Conservation (phyloP, 1,140 invertebrate genomes). For the Drosophila sechellia region DNA sequence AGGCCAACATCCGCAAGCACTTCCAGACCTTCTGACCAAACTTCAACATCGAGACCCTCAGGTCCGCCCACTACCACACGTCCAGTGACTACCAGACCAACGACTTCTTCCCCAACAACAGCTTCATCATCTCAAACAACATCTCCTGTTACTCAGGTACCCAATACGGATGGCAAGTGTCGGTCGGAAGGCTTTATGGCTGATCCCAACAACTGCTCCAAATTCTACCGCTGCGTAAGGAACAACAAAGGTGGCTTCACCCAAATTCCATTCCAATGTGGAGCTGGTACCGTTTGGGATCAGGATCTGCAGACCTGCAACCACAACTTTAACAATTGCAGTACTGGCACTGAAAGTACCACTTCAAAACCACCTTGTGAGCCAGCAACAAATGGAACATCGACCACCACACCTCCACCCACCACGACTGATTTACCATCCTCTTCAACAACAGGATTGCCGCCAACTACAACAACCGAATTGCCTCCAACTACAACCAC, state of each 20-base stretch:
- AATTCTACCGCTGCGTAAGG: constrained; percentile 89
- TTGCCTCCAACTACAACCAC: constrained; percentile 1
- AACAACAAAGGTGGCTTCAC: constrained; percentile 86
- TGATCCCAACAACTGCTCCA: constrained; percentile 86
- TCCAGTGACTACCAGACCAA: not conserved
- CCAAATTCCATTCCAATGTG: constrained; percentile 88
- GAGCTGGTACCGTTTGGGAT: constrained; percentile 89
- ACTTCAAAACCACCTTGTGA: constrained; percentile 60
- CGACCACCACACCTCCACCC: not conserved
- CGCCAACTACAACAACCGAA: not conserved
- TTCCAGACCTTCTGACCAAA: not conserved
- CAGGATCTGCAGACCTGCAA: constrained; percentile 87
- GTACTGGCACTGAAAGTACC: constrained; percentile 19
- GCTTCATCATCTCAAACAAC: constrained; percentile 19
- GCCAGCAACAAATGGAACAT: constrained; percentile 32
- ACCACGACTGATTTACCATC: constrained; percentile 16
- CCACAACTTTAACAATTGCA: constrained; percentile 84
- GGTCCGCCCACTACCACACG: not conserved
- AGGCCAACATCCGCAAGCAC: constrained; percentile 20
- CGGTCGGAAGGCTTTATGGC: constrained; percentile 61
- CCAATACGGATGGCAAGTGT: constrained; percentile 40
- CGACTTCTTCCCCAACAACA: constrained; percentile 6
- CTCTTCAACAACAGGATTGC: not conserved
- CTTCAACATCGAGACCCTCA: constrained; percentile 7
- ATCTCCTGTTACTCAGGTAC: constrained; percentile 7